Evolutionary conservation across 2,888 invertebrate genomes (phyloP), one percentile per base, ranked within the genome.

Genomic region (Panorpa germanica): DNA sequence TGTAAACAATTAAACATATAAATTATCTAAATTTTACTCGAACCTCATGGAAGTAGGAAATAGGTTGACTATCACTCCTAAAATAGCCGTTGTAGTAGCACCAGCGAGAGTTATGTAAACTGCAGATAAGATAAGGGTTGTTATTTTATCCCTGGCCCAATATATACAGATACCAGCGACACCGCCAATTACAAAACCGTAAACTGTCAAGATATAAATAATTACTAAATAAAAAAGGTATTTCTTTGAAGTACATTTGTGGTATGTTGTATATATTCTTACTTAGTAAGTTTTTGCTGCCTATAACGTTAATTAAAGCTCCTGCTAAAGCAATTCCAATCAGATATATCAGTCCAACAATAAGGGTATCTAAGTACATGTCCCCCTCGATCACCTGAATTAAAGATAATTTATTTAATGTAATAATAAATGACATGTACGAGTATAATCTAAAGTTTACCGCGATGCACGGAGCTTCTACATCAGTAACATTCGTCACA

Each of bases 311-410:
- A 11, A 69, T 55, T 6, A 67, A 40, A n/a, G 46, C 45, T 16
- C 61, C 62, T 5, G 63, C 74, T 24, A 74, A 50, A 1, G 66
- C 55, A 40, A 71, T 77, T 0, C 70, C 68, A 13, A 67, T 45
- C 3, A 75, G 56, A 1, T 69, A 63, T 0, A 68, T 63, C 1
- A 62, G 46, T 0, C 74, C 67, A 2, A 76, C 71, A 2, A 72
- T 64, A 1, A 70, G 66, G 11, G 72, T 70, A 45, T 77, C 76
- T 4, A 70, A 55, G 39, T 77, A 78, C 5, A 73, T 72, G 27
- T 60, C 55, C 40, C 68, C 62, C 0, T 69, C 59, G 16, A 60
- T 48, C 3, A 58, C 47, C 42, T 49, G 30, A 34, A 56, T 38
- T n/a, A 11, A 20, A 21, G 39, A 41, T 27, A 32, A 28, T n/a